phyloP scores from a whole-genome alignment of 2,113 vertebrate species.

The Pterocles gutturalis region DNA sequence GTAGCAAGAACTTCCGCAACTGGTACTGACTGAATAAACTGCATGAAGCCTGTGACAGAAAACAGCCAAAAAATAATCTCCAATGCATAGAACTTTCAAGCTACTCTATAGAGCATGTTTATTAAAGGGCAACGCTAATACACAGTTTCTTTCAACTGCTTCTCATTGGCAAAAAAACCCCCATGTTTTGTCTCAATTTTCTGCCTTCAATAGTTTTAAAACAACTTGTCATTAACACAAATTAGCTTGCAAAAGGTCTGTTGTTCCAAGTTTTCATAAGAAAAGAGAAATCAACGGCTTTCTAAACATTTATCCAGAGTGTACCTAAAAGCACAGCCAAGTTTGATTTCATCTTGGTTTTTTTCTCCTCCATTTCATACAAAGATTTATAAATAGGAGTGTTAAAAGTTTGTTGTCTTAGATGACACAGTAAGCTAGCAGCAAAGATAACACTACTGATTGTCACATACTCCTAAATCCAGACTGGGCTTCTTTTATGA shows the following conservation, averaged over 20 bases:
- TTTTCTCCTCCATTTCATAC: not conserved
- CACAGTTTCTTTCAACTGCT: not conserved
- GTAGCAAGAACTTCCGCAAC: conserved; percentile 97
- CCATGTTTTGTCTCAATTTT: not conserved
- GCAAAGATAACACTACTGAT: not conserved
- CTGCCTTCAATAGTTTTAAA: not conserved
- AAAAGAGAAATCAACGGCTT: not conserved
- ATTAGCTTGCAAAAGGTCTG: not conserved
- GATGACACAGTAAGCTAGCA: not conserved
- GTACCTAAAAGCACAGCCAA: not conserved
- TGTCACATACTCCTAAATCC: not conserved
- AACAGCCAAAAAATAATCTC: not conserved
- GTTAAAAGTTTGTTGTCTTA: not conserved
- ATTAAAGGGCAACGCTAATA: not conserved
- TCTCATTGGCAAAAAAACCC: not conserved
- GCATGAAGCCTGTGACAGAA: conserved; percentile 91
- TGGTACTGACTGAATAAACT: conserved; percentile 97
- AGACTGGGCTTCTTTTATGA: not conserved
- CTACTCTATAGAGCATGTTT: not conserved
- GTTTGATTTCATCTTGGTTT: not conserved
- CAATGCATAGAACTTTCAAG: not conserved
- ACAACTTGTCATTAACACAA: not conserved
- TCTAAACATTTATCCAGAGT: not conserved
- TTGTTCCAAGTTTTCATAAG: not conserved
- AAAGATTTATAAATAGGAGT: not conserved